phyloP scores from a whole-genome alignment of 2,797 vertebrate genomes.

The Knipowitschia caucasica region DNA sequence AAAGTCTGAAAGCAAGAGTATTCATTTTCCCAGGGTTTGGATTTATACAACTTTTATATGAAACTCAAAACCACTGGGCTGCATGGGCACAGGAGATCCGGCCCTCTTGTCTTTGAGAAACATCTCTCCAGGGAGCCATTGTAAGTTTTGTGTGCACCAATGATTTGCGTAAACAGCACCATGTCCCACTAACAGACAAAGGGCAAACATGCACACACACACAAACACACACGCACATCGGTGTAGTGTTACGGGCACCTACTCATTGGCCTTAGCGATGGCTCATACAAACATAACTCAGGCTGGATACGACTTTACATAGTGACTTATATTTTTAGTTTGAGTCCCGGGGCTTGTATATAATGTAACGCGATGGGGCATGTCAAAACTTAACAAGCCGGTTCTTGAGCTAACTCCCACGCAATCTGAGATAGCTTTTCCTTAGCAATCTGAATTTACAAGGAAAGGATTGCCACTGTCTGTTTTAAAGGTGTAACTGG shows the following conservation, averaged over 20 bases:
- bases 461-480: neutral
- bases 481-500: too few species aligned
- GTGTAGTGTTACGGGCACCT: conserved; percentile 34
- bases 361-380: neutral
- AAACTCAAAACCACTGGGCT: neutral
- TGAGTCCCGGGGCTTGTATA: neutral
- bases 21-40: neutral
- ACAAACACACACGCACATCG: conserved; percentile 17
- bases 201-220: conserved; percentile 14
- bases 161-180: conserved; percentile 46
- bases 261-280: neutral
- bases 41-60: neutral
- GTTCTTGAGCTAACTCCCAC: neutral
- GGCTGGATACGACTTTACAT: conserved; percentile 9
- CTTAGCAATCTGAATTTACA: neutral
- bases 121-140: conserved; percentile 32
- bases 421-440: neutral
- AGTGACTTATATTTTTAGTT: neutral
- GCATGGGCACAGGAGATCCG: conserved; percentile 11
- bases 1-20: neutral
- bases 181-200: conserved; percentile 55
- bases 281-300: conserved; percentile 15
- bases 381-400: neutral
- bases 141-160: conserved; percentile 32
- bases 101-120: neutral